Percentiles rank a stretch among this genome's conserved stretches.
These are phyloP conservation scores for Cephus pygmeus DNA, from an alignment of 2,888 invertebrate species.

Conservation along the genomic window DNA sequence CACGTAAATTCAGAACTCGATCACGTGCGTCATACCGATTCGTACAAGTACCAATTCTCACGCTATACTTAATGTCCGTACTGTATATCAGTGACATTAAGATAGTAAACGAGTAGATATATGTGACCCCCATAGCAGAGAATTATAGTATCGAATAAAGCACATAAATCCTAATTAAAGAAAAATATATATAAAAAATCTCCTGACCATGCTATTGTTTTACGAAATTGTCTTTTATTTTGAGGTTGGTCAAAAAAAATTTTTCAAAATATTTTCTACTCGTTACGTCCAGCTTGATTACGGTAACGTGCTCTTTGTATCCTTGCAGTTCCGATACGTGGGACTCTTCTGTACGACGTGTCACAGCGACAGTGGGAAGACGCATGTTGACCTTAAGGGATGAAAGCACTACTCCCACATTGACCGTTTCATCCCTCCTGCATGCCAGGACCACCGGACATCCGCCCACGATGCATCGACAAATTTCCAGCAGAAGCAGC, in stretches of 20 bases:
- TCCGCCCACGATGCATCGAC: conserved; percentile 21
- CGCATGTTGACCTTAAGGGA: not conserved
- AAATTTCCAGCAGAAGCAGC: conserved; percentile 8
- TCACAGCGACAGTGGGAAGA: not conserved
- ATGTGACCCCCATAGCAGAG: no score
- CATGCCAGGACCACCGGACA: conserved; percentile 21
- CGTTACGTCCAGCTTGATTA: no score
- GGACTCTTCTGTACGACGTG: not conserved
- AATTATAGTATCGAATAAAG: no score
- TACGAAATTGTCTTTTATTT: no score
- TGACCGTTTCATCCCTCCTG: conserved; percentile 11
- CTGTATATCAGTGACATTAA: not conserved
- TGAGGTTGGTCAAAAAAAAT: no score
- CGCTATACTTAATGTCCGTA: not conserved
- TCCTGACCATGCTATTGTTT: no score
- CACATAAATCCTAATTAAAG: no score
- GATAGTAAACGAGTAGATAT: not conserved
- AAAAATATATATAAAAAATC: no score
- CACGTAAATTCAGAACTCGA: not conserved
- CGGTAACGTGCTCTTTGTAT: no score
- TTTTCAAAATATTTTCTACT: no score
- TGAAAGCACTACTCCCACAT: not conserved
- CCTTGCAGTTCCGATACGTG: not conserved
- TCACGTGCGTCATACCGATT: conserved; percentile 1
- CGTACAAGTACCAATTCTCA: not conserved